Evolutionary conservation across 2,797 vertebrate species (phyloP), one percentile per base, ranked within the genome.

Genomic region (Amazona finschi): DNA sequence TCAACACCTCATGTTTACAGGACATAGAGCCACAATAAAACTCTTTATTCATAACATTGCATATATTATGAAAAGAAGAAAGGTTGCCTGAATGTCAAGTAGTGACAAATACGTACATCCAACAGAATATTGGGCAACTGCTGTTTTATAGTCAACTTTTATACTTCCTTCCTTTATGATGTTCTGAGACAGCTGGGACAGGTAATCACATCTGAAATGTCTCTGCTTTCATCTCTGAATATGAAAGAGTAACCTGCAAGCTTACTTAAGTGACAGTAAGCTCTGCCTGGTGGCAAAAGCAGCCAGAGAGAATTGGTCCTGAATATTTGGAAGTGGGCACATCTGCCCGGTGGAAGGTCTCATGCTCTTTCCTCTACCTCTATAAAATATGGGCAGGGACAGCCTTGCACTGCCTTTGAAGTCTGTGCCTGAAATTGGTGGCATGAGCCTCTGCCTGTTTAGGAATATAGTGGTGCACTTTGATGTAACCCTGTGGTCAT

Each of bases 1-100:
- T 73, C 79, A 93, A 18, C 67, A 83, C 65, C 67, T 78, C 15
- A 5, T 90, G 28, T 66, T 96, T 90, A 85, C 65, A 85, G 72
- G 73, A 84, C 36, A 94, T 82, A 75, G 38, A 64, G 38, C 49
- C 38, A 20, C 7, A 6, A 28, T 60, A 95, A 92, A 83, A 83
- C 87, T 93, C 57, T 75, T 88, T 93, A 79, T 95, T 92, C 52
- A 74, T 64, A 87, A 71, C 36, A 19, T 22, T 83, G 67, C 18
- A 18, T 74, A n/a, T 73, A 33, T 85, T 85, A 57, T 52, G 39
- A 80, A 73, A 88, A 89, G 44, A 52, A 66, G 44, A 77, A 87
- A 44, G 57, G 33, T 66, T 87, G 66, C 46, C 46, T 81, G 49
- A 47, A 50, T 93, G 53, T 94, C 79, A 71, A 46, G 19, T 55